phyloP scores from a whole-genome alignment of 2,113 vertebrate genomes.

The Genyomyrus donnyi region DNA sequence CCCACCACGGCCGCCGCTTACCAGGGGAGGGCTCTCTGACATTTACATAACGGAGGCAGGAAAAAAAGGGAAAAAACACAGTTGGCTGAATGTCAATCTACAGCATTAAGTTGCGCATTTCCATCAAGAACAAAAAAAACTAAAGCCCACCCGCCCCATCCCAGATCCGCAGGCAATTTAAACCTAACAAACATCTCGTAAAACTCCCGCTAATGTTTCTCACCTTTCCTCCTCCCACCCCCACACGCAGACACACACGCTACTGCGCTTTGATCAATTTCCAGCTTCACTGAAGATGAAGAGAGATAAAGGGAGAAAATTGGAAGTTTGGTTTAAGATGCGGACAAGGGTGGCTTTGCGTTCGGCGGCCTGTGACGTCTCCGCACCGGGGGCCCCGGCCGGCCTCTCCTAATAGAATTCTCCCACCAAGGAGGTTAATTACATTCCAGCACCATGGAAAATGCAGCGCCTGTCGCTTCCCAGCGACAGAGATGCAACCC shows the following conservation, averaged over 20 bases:
- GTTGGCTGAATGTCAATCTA: conserved; percentile 42
- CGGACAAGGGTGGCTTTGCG: conserved; percentile 84
- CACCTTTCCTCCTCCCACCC: conserved; percentile 35
- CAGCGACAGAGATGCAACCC: conserved; percentile 60
- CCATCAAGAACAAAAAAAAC: conserved; percentile 12
- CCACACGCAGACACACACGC: conserved; percentile 39
- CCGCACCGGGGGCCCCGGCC: conserved; percentile 80
- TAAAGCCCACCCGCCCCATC: conserved; percentile 19
- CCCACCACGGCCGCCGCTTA: conserved; percentile 55
- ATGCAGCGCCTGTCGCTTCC: conserved; percentile 71
- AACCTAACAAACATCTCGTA: conserved; percentile 54
- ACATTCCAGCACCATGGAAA: conserved; percentile 71
- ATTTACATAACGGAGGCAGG: conserved; percentile 37
- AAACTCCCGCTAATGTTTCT: conserved; percentile 48
- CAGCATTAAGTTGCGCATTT: conserved; percentile 36
- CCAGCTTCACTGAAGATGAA: conserved; percentile 72
- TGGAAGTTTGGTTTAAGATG: conserved; percentile 83
- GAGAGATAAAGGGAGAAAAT: conserved; percentile 60
- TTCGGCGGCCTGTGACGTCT: conserved; percentile 90
- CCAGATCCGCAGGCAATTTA: conserved; percentile 45
- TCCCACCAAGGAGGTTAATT: conserved; percentile 91
- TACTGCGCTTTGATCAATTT: conserved; percentile 74
- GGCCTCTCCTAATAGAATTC: conserved; percentile 93
- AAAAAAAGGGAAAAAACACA: conserved; percentile 29
- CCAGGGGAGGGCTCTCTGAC: conserved; percentile 42